Evolutionary conservation across 2,888 invertebrate species (phyloP).

Genomic region (Xanthia icteritia): DNA sequence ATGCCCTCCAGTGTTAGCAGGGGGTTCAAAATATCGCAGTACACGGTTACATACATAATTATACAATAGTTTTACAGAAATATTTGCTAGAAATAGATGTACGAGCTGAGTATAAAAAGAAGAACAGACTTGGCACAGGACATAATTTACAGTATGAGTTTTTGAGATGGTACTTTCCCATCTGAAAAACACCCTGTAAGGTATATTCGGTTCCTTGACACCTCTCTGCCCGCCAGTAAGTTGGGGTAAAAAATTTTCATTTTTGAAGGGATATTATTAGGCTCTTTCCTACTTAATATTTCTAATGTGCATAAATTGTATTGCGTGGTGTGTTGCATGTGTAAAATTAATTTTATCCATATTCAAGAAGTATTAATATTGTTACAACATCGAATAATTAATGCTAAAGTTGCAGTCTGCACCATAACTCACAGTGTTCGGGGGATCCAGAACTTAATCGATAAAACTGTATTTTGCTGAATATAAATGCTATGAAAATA

Average conservation of each 20-base stretch:
- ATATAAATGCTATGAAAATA: neutral
- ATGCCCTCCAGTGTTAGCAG: slow-evolving; percentile 84
- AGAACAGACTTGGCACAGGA: neutral
- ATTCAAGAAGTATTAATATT: slow-evolving; percentile 36
- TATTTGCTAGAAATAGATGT: slow-evolving; percentile 4
- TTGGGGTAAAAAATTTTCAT: neutral
- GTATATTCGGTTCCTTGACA: neutral
- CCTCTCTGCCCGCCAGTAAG: neutral
- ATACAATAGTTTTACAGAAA: slow-evolving; percentile 3
- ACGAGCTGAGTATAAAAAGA: slow-evolving; percentile 9
- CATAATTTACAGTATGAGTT: neutral
- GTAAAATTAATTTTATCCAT: neutral
- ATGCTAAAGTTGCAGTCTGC: neutral
- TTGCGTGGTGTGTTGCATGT: neutral
- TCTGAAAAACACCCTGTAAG: neutral
- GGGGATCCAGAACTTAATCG: neutral
- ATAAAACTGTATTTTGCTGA: neutral
- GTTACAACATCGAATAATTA: slow-evolving; percentile 39
- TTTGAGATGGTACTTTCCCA: neutral
- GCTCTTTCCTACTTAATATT: neutral
- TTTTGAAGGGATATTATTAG: neutral
- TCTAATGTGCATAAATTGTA: too few relatives aligned
- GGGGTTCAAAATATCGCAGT: slow-evolving; percentile 83
- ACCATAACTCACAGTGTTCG: neutral
- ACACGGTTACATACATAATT: slow-evolving; percentile 73